Conservation (phyloP, 1,140 invertebrate genomes). For the Cydia pomonella region DNA sequence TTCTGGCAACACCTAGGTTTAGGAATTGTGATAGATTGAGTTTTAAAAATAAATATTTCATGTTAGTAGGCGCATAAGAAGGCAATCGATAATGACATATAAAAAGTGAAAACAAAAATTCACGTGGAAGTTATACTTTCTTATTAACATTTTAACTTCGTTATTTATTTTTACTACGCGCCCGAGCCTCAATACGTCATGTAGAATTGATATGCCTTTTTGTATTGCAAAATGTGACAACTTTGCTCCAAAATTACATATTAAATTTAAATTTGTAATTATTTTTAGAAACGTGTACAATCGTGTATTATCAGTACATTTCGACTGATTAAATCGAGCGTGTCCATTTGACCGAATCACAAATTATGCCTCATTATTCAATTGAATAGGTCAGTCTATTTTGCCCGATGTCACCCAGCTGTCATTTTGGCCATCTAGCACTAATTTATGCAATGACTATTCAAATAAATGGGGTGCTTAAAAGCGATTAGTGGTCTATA, state of each 20-base stretch:
- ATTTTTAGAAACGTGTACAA: too few species aligned
- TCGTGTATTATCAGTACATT: background rate
- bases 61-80: too few species aligned
- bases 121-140: too few species aligned
- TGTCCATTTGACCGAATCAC: background rate
- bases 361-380: background rate
- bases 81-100: too few species aligned
- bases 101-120: too few species aligned
- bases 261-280: too few species aligned
- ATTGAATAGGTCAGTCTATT: background rate
- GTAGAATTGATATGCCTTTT: too few species aligned
- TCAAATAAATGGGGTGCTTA: background rate
- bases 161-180: too few species aligned
- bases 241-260: too few species aligned
- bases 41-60: background rate
- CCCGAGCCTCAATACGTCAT: too few species aligned
- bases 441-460: conserved; percentile 3
- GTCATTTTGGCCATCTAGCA: background rate
- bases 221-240: too few species aligned
- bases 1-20: background rate
- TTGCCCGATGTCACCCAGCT: background rate
- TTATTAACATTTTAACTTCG: too few species aligned
- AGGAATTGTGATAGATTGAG: background rate
- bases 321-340: background rate
- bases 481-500: background rate